Evolutionary conservation across 2,113 vertebrate species (phyloP).

Genomic region (Callaeas wilsoni): DNA sequence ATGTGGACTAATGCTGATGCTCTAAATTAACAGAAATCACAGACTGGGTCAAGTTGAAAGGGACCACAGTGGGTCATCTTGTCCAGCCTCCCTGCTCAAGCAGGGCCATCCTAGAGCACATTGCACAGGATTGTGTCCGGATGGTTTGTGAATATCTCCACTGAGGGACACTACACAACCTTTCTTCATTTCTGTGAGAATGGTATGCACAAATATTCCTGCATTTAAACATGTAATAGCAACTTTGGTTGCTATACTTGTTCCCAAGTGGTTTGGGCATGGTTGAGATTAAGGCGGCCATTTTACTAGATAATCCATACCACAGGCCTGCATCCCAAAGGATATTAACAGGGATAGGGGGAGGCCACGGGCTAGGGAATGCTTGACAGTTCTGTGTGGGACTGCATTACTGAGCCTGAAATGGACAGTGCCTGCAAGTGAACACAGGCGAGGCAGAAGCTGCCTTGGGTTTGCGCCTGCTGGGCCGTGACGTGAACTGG

Average conservation of each 20-base stretch:
- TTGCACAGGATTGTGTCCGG: not conserved
- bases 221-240: not conserved
- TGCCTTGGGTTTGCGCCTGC: not conserved
- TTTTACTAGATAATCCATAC: not conserved
- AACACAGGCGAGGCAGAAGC: not conserved
- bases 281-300: not conserved
- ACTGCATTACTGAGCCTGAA: not conserved
- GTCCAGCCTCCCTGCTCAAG: not conserved
- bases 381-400: fast-evolving
- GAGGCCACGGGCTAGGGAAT: too few relatives aligned
- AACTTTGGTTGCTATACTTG: not conserved
- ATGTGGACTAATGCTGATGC: not conserved
- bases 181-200: not conserved
- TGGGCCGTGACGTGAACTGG: not conserved
- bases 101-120: not conserved
- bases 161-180: not conserved
- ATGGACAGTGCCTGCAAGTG: not conserved
- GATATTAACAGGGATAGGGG: too few relatives aligned
- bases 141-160: not conserved
- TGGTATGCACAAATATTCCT: fast-evolving
- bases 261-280: not conserved
- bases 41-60: not conserved
- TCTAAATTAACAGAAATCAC: not conserved
- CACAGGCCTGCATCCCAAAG: not conserved
- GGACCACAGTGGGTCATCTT: not conserved